These are phyloP conservation scores for Brachycybe producta DNA, from an alignment of 2,888 invertebrate genomes.

Conservation along the genomic window DNA sequence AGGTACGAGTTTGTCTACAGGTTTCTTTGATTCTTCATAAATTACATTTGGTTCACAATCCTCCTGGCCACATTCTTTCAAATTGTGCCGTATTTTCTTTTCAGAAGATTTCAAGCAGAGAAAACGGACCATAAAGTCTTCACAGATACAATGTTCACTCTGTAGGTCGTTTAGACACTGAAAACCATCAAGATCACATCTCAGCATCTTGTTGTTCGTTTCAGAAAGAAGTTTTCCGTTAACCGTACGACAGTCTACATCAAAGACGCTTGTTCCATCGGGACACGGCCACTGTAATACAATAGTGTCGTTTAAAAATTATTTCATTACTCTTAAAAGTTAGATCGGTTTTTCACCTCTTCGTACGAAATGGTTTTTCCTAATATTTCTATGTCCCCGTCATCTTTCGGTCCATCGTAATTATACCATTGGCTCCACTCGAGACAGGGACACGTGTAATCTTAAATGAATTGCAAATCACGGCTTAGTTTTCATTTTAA, in stretches of 20 bases:
- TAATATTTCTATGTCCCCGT: slow-evolving; percentile 11
- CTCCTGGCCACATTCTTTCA: too few relatives aligned
- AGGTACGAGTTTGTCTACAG: too few relatives aligned
- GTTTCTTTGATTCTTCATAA: too few relatives aligned
- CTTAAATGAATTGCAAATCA: neutral
- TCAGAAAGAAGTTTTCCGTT: neutral
- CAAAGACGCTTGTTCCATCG: neutral
- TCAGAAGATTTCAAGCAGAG: slow-evolving; percentile 9
- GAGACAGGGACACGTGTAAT: slow-evolving; percentile 4
- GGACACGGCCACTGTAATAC: slow-evolving; percentile 14
- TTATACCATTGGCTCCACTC: slow-evolving; percentile 12
- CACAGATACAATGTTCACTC: slow-evolving; percentile 1
- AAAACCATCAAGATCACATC: slow-evolving; percentile 10
- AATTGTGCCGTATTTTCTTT: too few relatives aligned
- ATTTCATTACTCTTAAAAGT: neutral
- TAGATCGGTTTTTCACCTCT: neutral
- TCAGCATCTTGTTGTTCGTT: slow-evolving; percentile 6
- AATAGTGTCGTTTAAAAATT: neutral
- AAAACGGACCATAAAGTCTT: slow-evolving; percentile 12
- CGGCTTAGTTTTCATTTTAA: neutral
- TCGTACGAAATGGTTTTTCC: slow-evolving; percentile 1
- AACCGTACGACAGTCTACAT: slow-evolving; percentile 11
- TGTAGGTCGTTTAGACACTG: slow-evolving; percentile 5
- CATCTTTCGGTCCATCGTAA: slow-evolving; percentile 8
- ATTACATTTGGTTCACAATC: too few relatives aligned